These are phyloP conservation scores for Apeltes quadracus DNA, from an alignment of 2,113 vertebrate genomes.

Conservation along the genomic window DNA sequence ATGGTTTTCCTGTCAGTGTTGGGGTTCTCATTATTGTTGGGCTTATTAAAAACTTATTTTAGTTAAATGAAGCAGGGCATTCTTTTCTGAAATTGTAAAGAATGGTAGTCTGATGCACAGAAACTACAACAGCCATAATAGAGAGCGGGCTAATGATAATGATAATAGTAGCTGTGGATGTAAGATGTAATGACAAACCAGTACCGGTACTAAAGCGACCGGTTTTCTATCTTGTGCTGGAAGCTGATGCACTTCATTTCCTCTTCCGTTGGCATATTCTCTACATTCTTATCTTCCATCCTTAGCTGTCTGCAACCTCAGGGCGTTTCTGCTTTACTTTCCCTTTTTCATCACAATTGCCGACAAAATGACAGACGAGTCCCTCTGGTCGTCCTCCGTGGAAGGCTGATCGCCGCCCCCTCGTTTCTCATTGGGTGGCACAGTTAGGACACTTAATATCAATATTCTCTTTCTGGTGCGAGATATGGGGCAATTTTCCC, in stretches of 20 bases:
- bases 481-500: conserved; percentile 59
- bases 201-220: too few relatives aligned
- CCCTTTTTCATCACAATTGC: conserved; percentile 41
- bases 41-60: background rate
- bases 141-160: background rate
- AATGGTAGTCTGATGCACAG: background rate
- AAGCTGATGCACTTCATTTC: conserved; percentile 18
- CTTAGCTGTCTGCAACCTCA: conserved; percentile 23
- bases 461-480: conserved; percentile 67
- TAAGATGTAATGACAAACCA: background rate
- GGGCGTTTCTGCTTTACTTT: conserved; percentile 35
- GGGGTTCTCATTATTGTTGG: background rate
- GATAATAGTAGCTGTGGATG: background rate
- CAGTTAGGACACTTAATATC: conserved; percentile 71
- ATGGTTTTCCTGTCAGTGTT: background rate
- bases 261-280: background rate
- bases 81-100: background rate
- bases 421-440: conserved; percentile 38
- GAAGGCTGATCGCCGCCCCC: conserved; percentile 41
- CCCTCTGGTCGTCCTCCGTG: conserved; percentile 28
- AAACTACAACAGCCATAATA: background rate
- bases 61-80: background rate
- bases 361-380: conserved; percentile 58
- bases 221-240: background rate
- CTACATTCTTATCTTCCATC: conserved; percentile 6